phyloP scores from a whole-genome alignment of 2,888 invertebrate species.

The Actias luna region DNA sequence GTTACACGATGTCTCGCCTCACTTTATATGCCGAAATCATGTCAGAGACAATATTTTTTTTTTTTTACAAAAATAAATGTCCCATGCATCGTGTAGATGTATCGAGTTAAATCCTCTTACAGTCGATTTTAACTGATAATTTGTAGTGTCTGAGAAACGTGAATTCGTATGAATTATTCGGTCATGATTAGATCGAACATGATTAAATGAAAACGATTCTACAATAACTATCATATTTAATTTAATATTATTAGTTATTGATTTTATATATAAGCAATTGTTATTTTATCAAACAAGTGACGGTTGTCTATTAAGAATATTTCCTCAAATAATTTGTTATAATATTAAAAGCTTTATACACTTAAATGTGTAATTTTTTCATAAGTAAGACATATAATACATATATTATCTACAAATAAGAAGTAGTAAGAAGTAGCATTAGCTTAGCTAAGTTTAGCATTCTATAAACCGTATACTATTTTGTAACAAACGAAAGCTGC shows the following conservation, averaged over 20 bases:
- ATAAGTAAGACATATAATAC: too few relatives aligned
- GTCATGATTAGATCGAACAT: not conserved
- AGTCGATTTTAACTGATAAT: slow-evolving; percentile 32
- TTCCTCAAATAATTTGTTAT: not conserved
- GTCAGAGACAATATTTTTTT: slow-evolving; percentile 66
- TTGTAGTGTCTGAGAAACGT: slow-evolving; percentile 18
- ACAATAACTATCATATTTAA: slow-evolving; percentile 44
- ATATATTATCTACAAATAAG: too few relatives aligned
- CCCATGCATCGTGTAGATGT: slow-evolving; percentile 21
- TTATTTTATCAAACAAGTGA: not conserved
- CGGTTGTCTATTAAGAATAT: slow-evolving; percentile 27
- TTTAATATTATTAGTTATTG: slow-evolving; percentile 18
- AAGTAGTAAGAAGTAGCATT: too few relatives aligned
- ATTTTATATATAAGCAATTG: not conserved
- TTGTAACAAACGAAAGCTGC: not conserved
- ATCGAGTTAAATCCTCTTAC: slow-evolving; percentile 20
- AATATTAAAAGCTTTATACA: not conserved
- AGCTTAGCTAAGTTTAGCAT: too few relatives aligned
- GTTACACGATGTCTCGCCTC: slow-evolving; percentile 78
- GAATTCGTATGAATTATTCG: not conserved
- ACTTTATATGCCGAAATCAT: slow-evolving; percentile 78
- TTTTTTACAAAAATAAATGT: slow-evolving; percentile 42
- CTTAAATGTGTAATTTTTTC: not conserved
- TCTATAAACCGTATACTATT: not conserved
- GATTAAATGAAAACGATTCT: slow-evolving; percentile 35